Percentiles rank a stretch among this genome's conserved stretches.
Evolutionary conservation across 2,888 invertebrate species (phyloP).

Genomic region (Pecten maximus): DNA sequence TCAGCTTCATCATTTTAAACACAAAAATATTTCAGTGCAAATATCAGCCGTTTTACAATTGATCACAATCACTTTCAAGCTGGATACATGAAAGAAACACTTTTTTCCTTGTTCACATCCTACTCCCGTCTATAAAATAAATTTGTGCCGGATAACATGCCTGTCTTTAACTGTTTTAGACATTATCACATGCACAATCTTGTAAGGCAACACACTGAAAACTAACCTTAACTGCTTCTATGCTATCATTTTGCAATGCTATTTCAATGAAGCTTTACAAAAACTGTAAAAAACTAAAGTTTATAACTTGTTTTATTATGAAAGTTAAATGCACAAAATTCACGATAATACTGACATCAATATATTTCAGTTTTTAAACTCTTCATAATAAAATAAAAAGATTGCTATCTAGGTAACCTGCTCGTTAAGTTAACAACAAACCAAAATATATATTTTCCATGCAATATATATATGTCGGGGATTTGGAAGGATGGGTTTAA

Average conservation of each 20-base stretch:
- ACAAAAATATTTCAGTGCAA: not conserved
- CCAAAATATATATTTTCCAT: too few relatives aligned
- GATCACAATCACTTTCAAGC: slow-evolving; percentile 11
- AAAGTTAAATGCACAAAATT: not conserved
- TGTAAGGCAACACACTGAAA: not conserved
- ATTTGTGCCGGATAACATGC: not conserved
- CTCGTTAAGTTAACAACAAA: too few relatives aligned
- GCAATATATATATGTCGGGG: too few relatives aligned
- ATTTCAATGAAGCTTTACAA: not conserved
- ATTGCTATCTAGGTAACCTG: too few relatives aligned
- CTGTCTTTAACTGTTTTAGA: slow-evolving; percentile 1
- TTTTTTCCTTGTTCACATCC: not conserved
- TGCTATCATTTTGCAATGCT: not conserved
- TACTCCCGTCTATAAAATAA: not conserved
- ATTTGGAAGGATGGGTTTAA: too few relatives aligned
- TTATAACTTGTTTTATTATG: not conserved
- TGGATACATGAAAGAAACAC: slow-evolving; percentile 26
- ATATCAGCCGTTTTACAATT: not conserved
- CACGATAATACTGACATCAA: not conserved
- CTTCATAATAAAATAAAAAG: too few relatives aligned
- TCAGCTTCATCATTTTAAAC: not conserved
- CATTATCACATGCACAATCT: slow-evolving; percentile 9
- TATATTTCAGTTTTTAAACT: not conserved
- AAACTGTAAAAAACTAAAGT: not conserved
- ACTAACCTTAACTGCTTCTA: slow-evolving; percentile 1